These are phyloP conservation scores for Lepidurus packardi DNA, from an alignment of 1,140 invertebrate genomes.

Conservation along the genomic window DNA sequence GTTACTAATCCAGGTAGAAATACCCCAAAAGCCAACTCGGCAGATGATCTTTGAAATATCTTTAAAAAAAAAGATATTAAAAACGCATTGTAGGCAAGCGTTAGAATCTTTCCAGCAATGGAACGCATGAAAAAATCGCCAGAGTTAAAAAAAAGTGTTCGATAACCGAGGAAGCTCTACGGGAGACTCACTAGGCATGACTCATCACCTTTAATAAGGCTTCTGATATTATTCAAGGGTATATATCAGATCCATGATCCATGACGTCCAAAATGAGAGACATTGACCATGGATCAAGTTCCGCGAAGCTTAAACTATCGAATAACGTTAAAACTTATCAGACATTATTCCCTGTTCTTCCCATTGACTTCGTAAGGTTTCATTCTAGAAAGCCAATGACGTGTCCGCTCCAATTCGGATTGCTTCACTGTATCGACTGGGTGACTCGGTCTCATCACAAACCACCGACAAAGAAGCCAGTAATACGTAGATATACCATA, in stretches of 20 bases:
- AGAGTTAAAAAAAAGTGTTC: not conserved
- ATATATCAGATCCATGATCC: not conserved
- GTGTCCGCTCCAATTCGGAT: not conserved
- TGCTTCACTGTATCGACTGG: too few relatives aligned
- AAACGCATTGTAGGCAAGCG: too few relatives aligned
- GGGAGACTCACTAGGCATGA: not conserved
- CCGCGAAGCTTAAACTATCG: not conserved
- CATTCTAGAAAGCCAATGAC: not conserved
- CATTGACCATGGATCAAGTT: not conserved
- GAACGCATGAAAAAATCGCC: not conserved
- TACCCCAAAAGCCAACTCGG: not conserved
- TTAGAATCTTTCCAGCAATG: not conserved
- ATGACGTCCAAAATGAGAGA: not conserved
- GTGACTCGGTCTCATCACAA: not conserved
- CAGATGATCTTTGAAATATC: not conserved
- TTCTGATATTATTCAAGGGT: constrained; percentile 13
- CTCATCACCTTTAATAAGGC: not conserved
- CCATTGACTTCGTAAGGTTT: not conserved
- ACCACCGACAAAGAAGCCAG: not conserved
- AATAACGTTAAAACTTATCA: not conserved
- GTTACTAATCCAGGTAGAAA: not conserved
- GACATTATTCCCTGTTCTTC: not conserved
- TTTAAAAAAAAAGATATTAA: too few relatives aligned
- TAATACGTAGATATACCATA: not conserved
- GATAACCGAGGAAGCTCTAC: not conserved